Evolutionary conservation across 2,113 vertebrate species (phyloP).

Genomic region (Lagenorhynchus albirostris): DNA sequence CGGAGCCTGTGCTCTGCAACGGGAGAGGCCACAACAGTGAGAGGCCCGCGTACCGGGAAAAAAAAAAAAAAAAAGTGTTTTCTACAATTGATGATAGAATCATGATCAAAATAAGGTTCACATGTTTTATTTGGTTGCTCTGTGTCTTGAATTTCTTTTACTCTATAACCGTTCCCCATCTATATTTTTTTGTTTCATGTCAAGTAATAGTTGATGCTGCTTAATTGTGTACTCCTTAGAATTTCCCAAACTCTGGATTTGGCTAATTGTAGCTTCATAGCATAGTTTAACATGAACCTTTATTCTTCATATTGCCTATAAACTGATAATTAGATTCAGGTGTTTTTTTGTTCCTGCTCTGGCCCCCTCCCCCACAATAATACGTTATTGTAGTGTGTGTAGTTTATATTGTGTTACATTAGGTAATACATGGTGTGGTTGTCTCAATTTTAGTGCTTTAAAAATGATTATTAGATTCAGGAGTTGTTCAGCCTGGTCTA

Average conservation of each 20-base stretch:
- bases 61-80: background rate
- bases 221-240: background rate
- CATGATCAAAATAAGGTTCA: background rate
- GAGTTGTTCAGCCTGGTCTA: background rate
- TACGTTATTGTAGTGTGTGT: background rate
- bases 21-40: too few species aligned
- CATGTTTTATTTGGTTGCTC: background rate
- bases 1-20: too few species aligned
- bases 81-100: background rate
- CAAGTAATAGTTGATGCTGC: background rate
- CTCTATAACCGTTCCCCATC: background rate
- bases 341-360: background rate
- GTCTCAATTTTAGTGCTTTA: background rate
- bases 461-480: background rate
- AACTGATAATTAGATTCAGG: background rate
- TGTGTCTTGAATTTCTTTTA: background rate
- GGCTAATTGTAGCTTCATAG: background rate
- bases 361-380: background rate
- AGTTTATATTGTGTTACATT: background rate
- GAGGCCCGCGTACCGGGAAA: too few species aligned
- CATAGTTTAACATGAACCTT: background rate
- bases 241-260: background rate
- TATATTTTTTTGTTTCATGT: background rate
- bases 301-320: background rate
- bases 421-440: background rate